Evolutionary conservation across 92 coral and sea anemone genomes (phyloP), one percentile per base, ranked within the genome.

Genomic region (Zoanthus sociatus): DNA sequence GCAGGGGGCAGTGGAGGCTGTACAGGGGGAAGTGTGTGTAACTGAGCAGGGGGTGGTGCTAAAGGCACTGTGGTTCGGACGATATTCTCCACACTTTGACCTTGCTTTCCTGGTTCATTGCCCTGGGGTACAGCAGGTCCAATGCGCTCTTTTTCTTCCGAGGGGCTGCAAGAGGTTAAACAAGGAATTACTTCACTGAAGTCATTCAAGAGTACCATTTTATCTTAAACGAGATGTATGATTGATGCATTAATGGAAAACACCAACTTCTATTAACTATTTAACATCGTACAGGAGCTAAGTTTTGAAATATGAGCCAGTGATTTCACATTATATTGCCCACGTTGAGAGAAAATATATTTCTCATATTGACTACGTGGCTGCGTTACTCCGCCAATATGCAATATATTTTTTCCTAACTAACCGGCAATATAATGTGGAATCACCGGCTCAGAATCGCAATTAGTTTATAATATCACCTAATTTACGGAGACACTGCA

Each of bases 71-170:
- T 90, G 76, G 64, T 92, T 20, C 51, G 86, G 46, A 71, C 70
- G 73, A 66, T 87, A 20, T 82, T 60, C 55, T 54, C 78, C 42
- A 84, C 70, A 4, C 48, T 51, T 3, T 71, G 70, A 30, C 79
- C 87, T 6, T 16, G 78, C 9, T 54, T 71, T 33, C 26, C 91
- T 20, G 90, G 90, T 26, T 83, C 88, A 7, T 77, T 89, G 5
- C 91, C 92, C 11, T 30, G 33, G 3, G 98, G 98, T n/a, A 91
- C 98, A 83, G 93, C 92, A 8, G 99, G 99, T 54, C 99, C 99
- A 42, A 97, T 97, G 68, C 97, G 92, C 78, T 97, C 99, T 71
- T 90, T 89, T 73, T 95, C 98, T 64, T 95, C 95, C 31, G 96
- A 95, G 10, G 98, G 93, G n/a, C 99, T 97, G 91, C 20, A 53